Base-by-base conservation (phyloP, 2,797 vertebrate genomes). In the Pterois miles region DNA sequence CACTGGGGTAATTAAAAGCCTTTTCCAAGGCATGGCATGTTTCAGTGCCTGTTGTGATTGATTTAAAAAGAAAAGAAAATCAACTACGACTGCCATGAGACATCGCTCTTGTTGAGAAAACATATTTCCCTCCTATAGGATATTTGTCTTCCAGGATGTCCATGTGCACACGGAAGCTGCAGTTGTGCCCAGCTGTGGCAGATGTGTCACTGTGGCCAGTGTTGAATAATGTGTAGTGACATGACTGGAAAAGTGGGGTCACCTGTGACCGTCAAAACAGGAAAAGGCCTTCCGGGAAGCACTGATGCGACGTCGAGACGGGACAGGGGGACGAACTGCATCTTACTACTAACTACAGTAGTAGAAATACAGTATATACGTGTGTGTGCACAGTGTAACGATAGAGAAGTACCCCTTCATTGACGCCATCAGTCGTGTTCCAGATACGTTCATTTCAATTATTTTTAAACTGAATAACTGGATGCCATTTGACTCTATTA, bases 251-350 rank as follows among this genome's bases (percentile, higher is more conserved):
- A 70, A 36, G 67, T 1, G 60, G 76, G 74, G 67, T 87, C 80
- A 86, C 65, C 76, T 85, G 83, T 60, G 60, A 60, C 50, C 16
- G 52, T 36, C 78, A 78, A 79, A 91, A 90, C 71, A 67, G 87
- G 88, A 84, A 90, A 71, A 53, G 50, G 29, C 36, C 70, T 34
- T 48, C 72, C 12, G 59, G 67, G 71, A 82, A 76, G 38, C 23
- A 58, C 3, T 25, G 3, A 43, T n/a, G 16, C 2, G 59, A 46
- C 4, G 18, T 65, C 48, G 0, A 38, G 27, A 25, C 1, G 2
- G 16, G 16, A 74, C 8, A 20, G 5, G 6, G 6, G 20, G 2
- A 25, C 34, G 38, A 31, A 20, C 31, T 12, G 34, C 33, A 23
- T 20, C 65, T 66, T 8, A 38, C 16, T 46, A 46, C 43, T 46